Evolutionary conservation across 2,113 vertebrate genomes (phyloP).

Genomic region (Lophochroa leadbeateri): DNA sequence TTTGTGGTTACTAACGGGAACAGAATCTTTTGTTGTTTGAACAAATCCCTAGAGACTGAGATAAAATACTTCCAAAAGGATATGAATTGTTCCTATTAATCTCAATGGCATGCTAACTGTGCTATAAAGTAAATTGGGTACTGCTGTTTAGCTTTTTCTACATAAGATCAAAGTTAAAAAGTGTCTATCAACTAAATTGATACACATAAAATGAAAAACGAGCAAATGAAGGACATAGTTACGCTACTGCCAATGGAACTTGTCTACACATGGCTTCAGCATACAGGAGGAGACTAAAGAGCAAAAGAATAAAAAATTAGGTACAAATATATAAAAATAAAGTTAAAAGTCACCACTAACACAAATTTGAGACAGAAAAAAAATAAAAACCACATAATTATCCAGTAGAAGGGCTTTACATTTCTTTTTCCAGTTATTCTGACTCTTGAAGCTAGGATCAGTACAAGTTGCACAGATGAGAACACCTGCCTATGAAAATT

Average conservation of each 20-base stretch:
- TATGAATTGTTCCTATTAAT: slow-evolving; percentile 22
- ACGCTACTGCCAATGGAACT: background rate
- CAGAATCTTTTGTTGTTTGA: slow-evolving; percentile 28
- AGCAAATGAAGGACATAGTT: background rate
- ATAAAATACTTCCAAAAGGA: slow-evolving; percentile 24
- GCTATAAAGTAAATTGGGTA: slow-evolving; percentile 3
- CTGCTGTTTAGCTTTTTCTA: slow-evolving; percentile 36
- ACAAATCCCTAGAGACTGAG: background rate
- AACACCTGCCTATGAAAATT: background rate
- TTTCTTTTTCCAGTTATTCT: background rate
- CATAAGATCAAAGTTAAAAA: background rate
- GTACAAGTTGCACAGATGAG: background rate
- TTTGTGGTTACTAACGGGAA: background rate
- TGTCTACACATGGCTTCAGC: background rate
- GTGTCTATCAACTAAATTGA: background rate
- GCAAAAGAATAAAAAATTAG: background rate
- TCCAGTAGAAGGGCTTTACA: background rate
- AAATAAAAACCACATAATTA: background rate
- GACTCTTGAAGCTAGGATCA: background rate
- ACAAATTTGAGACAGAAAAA: background rate
- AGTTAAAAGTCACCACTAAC: background rate
- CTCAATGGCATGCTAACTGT: slow-evolving; percentile 1
- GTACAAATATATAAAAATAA: background rate
- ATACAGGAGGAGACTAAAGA: background rate
- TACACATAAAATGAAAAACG: background rate